Evolutionary conservation across 2,113 vertebrate species (phyloP).

Genomic region (Verasper variegatus): DNA sequence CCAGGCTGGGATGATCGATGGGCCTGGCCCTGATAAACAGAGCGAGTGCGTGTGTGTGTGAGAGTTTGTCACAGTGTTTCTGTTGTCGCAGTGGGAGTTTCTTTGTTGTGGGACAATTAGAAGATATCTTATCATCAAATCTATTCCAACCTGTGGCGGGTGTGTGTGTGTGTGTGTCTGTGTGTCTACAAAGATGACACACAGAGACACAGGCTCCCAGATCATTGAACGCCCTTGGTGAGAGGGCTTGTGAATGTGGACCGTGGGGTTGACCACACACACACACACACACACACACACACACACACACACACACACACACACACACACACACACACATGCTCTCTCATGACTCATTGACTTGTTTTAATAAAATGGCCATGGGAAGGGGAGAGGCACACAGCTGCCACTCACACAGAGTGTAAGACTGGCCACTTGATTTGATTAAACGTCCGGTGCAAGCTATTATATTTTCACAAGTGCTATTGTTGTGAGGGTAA

Average conservation of each 20-base stretch:
- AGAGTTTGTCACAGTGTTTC: slow-evolving; percentile 54
- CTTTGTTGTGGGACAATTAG: slow-evolving; percentile 53
- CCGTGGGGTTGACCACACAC: slow-evolving; percentile 17
- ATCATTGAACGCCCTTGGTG: slow-evolving; percentile 40
- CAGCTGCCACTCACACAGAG: slow-evolving; percentile 48
- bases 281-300: background rate
- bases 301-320: too few species aligned
- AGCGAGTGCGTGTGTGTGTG: slow-evolving; percentile 38
- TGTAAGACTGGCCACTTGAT: slow-evolving; percentile 45
- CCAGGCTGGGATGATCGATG: slow-evolving; percentile 75
- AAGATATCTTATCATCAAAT: slow-evolving; percentile 41
- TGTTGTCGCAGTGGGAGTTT: slow-evolving; percentile 56
- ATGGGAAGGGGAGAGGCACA: slow-evolving; percentile 23
- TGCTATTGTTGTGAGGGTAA: slow-evolving; percentile 18
- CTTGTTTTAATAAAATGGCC: slow-evolving; percentile 49
- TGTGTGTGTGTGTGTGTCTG: background rate
- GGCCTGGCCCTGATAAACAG: slow-evolving; percentile 73
- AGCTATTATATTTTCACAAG: slow-evolving; percentile 13
- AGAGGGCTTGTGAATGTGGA: slow-evolving; percentile 25
- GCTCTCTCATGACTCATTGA: slow-evolving; percentile 51
- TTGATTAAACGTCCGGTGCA: slow-evolving; percentile 43
- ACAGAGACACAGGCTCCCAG: background rate
- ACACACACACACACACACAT: slow-evolving; percentile 1
- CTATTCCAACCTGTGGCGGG: slow-evolving; percentile 15
- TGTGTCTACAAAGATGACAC: background rate